phyloP scores from a whole-genome alignment of 2,113 vertebrate species.

The Bufo gargarizans region DNA sequence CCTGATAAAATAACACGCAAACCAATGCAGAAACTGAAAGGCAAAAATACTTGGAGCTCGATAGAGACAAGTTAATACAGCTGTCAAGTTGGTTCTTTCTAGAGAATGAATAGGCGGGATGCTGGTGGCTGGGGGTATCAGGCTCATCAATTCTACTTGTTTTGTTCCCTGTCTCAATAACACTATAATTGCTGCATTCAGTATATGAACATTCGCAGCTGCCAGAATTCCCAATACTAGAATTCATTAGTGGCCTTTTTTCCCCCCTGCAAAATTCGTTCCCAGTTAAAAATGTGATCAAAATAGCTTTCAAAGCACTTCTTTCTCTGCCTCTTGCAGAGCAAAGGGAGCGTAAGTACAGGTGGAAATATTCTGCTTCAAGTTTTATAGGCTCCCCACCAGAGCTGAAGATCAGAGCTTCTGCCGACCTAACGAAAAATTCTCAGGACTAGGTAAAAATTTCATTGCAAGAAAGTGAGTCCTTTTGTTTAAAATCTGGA shows the following conservation, averaged over 20 bases:
- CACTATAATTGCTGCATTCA: constrained; percentile 50
- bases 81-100: constrained; percentile 39
- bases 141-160: constrained; percentile 52
- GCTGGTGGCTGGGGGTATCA: not conserved
- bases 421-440: not conserved
- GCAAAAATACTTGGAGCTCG: constrained; percentile 11
- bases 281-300: constrained; percentile 29
- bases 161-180: constrained; percentile 45
- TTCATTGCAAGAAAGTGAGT: not conserved
- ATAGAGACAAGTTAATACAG: constrained; percentile 36
- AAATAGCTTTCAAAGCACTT: constrained; percentile 39
- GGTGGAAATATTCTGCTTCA: constrained; percentile 15
- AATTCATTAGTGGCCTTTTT: not conserved
- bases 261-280: not conserved
- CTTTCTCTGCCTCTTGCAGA: not conserved
- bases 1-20: constrained; percentile 5
- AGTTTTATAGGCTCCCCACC: not conserved
- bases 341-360: not conserved
- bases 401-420: not conserved
- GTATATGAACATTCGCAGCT: constrained; percentile 25
- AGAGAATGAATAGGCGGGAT: not conserved
- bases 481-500: not conserved
- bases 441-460: not conserved
- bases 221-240: constrained; percentile 44
- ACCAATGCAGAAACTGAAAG: constrained; percentile 4